phyloP scores from a whole-genome alignment of 2,888 invertebrate genomes.

The Dicyrtomina minuta region DNA sequence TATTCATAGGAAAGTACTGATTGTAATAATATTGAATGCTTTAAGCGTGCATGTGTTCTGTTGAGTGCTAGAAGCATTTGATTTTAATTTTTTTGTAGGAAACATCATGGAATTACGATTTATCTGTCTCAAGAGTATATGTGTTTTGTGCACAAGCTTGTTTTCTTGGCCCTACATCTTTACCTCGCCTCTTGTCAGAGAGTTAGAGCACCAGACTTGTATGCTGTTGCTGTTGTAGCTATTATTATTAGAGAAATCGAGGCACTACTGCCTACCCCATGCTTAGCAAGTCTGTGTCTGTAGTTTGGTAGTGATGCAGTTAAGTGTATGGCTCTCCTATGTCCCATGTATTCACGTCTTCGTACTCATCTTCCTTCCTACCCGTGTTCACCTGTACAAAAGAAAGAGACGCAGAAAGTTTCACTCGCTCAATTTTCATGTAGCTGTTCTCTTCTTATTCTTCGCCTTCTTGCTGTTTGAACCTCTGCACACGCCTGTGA shows the following conservation, averaged over 20 bases:
- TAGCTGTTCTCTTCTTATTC: too few relatives aligned
- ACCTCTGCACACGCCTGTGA: neutral
- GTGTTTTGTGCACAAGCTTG: constrained; percentile 2
- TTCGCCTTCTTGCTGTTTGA: neutral
- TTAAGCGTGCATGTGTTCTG: too few relatives aligned
- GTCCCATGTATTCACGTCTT: neutral
- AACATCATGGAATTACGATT: too few relatives aligned
- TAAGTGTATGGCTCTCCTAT: too few relatives aligned
- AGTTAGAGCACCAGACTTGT: constrained; percentile 1
- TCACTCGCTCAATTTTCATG: neutral
- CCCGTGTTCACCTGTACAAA: neutral
- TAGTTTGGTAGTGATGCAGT: too few relatives aligned
- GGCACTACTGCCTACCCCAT: neutral
- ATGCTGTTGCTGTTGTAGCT: constrained; percentile 10
- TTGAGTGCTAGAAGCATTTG: too few relatives aligned
- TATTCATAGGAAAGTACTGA: too few relatives aligned
- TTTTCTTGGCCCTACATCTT: neutral
- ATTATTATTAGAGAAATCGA: constrained; percentile 12
- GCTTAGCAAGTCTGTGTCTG: too few relatives aligned
- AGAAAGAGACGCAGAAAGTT: neutral
- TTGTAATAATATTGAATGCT: too few relatives aligned
- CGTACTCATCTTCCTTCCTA: constrained; percentile 9
- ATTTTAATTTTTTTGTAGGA: too few relatives aligned
- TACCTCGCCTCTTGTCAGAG: neutral
- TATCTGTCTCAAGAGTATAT: neutral